Base-by-base conservation (phyloP, 2,797 vertebrate species). In the Arremon aurantiirostris region DNA sequence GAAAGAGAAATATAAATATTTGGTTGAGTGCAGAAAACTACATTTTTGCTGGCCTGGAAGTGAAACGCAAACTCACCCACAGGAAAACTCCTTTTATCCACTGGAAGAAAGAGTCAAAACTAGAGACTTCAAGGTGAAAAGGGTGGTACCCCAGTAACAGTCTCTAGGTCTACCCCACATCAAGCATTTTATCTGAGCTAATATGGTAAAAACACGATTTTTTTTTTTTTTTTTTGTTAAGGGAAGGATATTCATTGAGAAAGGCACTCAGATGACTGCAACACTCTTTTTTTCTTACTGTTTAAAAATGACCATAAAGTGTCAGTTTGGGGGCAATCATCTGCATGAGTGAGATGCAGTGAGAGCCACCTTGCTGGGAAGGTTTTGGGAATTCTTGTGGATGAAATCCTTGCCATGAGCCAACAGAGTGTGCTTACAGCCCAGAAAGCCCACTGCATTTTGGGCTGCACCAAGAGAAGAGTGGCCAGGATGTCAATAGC, bases 51-150 rank as follows among this genome's bases (percentile, higher is more conserved):
- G 49, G 17, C 21, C 32, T 70, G 32, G 44, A 85, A 80, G 39
- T 8, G 28, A 91, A 94, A 70, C 0, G 0, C 8, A 71, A 69
- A 32, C 28, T 56, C 21, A 46, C 1, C 6, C 9, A 20, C 9
- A 60, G 21, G 37, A 20, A 69, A 73, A 23, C 5, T 59, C 9
- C 8, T 73, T 72, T 56, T 24, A 8, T n/a, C 6, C 12, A 5
- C 11, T n/a, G 30, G 41, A 39, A 65, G 49, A 68, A 76, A 23
- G 34, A 35, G 24, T 28, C 18, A 59, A 50, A 86, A 9, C 14
- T 50, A 37, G 17, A 42, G 28, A 35, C 47, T 73, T 64, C 52
- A 42, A 41, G 13, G 23, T 70, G 52, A 60, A 79, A 77, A 83
- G 28, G 1, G 1, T 12, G 44, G 16, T 17, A 49, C 21, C 8